Evolutionary conservation across 2,113 vertebrate genomes (phyloP).

Genomic region (Anser brachyrhynchus): DNA sequence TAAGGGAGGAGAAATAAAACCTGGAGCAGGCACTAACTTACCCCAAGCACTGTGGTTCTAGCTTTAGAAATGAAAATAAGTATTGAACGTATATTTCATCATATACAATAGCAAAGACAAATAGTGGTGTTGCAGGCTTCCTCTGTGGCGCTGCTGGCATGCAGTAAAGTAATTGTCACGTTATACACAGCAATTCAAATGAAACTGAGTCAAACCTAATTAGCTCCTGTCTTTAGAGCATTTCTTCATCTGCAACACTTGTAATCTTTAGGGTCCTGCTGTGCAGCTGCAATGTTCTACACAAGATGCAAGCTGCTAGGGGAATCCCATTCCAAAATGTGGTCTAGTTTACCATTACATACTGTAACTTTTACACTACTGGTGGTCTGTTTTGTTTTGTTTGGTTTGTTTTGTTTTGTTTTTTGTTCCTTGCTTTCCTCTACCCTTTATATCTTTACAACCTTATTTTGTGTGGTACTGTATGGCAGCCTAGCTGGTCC

Average conservation of each 20-base stretch:
- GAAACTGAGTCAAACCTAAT: constrained; percentile 6
- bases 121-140: not conserved
- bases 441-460: not conserved
- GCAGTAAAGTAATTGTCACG: not conserved
- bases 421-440: not conserved
- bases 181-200: not conserved
- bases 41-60: not conserved
- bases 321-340: not conserved
- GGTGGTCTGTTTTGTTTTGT: not conserved
- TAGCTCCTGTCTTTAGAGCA: not conserved
- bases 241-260: not conserved
- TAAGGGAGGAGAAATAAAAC: not conserved
- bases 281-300: not conserved
- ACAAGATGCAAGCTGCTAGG: not conserved
- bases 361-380: not conserved
- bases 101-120: not conserved
- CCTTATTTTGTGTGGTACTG: not conserved
- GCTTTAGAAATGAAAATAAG: not conserved
- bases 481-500: not conserved
- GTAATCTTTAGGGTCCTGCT: not conserved
- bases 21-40: not conserved
- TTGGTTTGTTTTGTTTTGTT: too few relatives aligned
- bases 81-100: not conserved
- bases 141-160: not conserved
- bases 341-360: not conserved